These are phyloP conservation scores for Burhinus bistriatus DNA, from an alignment of 2,113 vertebrate genomes.

Conservation along the genomic window DNA sequence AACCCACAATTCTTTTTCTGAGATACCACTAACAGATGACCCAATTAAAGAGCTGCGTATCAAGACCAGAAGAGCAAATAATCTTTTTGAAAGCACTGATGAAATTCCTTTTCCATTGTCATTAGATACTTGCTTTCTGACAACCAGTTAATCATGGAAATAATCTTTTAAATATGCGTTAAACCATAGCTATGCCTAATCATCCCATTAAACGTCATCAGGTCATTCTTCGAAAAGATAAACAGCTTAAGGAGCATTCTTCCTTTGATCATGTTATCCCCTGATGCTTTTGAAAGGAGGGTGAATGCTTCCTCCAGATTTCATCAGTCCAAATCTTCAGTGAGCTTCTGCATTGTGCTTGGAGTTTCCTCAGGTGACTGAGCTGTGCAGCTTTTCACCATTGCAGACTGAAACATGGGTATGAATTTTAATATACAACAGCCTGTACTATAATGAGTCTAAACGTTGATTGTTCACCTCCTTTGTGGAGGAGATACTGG, in stretches of 20 bases:
- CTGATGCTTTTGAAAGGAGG: slow-evolving; percentile 8
- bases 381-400: background rate
- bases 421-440: background rate
- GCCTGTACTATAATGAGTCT: background rate
- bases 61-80: background rate
- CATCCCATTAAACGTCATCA: slow-evolving; percentile 21
- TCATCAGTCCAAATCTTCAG: background rate
- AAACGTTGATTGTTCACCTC: accelerated
- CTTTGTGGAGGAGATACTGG: background rate
- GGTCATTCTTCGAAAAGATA: slow-evolving; percentile 19
- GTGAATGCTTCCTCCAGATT: slow-evolving; percentile 10
- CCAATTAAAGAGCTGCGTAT: background rate
- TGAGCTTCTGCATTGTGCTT: background rate
- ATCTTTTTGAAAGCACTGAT: background rate
- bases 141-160: slow-evolving; percentile 23
- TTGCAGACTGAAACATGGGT: accelerated
- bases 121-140: slow-evolving; percentile 24
- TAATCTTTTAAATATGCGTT: slow-evolving; percentile 39
- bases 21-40: background rate
- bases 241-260: slow-evolving; percentile 45
- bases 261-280: slow-evolving; percentile 52
- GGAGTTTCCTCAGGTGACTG: background rate
- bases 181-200: slow-evolving; percentile 39
- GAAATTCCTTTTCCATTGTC: slow-evolving; percentile 5
- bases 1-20: background rate